Conservation (phyloP, 2,888 invertebrate species). For the Hirudinaria manillensis region DNA sequence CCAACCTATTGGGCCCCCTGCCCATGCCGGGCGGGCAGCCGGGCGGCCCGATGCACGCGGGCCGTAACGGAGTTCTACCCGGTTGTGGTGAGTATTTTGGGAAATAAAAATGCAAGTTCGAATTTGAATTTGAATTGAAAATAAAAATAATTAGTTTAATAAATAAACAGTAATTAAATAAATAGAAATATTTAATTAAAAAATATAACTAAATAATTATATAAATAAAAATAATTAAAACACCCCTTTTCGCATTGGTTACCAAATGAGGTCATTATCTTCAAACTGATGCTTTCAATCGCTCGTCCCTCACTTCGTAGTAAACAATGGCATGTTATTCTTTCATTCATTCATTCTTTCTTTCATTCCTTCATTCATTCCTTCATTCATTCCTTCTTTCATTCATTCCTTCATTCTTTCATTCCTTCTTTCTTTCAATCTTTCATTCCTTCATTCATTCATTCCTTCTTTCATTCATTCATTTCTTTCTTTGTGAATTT, state of each 20-base stretch:
- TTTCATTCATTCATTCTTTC: background rate
- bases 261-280: too few species aligned
- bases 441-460: slow-evolving; percentile 12
- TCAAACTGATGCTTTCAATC: too few species aligned
- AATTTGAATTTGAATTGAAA: background rate
- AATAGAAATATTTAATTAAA: too few species aligned
- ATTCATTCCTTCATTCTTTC: slow-evolving; percentile 20
- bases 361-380: background rate
- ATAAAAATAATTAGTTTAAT: too few species aligned
- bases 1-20: slow-evolving; percentile 22
- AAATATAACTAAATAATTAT: too few species aligned
- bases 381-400: slow-evolving; percentile 3
- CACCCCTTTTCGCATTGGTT: too few species aligned
- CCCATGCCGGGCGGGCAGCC: background rate
- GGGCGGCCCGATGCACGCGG: background rate
- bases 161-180: too few species aligned
- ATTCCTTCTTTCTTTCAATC: background rate
- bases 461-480: slow-evolving; percentile 21
- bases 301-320: too few species aligned
- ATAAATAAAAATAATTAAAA: too few species aligned
- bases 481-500: too few species aligned
- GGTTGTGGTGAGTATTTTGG: background rate
- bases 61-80: slow-evolving; percentile 1
- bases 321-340: background rate
- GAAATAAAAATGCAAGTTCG: background rate